A percentile compares a stretch with the other conserved stretches of the same genome.
Conservation (phyloP, 2,113 vertebrate species). For the Grammomys surdaster region DNA sequence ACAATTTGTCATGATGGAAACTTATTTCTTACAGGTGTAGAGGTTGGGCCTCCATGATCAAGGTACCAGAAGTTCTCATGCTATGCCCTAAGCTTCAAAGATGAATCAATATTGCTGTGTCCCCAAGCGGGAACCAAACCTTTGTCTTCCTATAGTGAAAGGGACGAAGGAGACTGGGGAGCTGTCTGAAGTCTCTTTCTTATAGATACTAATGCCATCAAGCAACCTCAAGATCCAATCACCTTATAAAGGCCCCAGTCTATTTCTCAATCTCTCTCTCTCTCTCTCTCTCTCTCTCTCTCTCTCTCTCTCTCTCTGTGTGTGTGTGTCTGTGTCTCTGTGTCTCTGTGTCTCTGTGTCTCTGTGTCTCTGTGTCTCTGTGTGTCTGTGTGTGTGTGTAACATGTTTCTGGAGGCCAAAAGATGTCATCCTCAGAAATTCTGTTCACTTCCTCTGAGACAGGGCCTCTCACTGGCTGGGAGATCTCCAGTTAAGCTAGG, state of each 20-base stretch:
- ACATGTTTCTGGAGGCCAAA: neutral
- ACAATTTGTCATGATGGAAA: neutral
- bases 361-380: neutral
- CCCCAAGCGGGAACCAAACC: neutral
- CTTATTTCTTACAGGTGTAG: neutral
- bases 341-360: neutral
- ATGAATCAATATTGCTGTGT: neutral
- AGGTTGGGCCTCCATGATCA: neutral
- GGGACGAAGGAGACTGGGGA: neutral
- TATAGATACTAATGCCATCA: neutral
- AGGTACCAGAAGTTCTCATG: neutral
- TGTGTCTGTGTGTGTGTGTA: neutral
- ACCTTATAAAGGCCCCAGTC: neutral
- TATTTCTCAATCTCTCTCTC: no score
- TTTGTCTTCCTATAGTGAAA: neutral
- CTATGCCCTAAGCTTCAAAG: neutral
- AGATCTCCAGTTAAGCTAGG: neutral
- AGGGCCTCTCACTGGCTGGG: neutral
- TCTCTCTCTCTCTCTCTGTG: neutral
- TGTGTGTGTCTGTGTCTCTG: neutral
- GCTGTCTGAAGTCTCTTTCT: neutral
- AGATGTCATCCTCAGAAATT: neutral
- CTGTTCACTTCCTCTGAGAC: neutral
- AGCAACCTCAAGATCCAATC: neutral
- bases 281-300: no score